These are phyloP conservation scores for Plecotus auritus DNA, from an alignment of 2,113 vertebrate genomes.

Conservation along the genomic window DNA sequence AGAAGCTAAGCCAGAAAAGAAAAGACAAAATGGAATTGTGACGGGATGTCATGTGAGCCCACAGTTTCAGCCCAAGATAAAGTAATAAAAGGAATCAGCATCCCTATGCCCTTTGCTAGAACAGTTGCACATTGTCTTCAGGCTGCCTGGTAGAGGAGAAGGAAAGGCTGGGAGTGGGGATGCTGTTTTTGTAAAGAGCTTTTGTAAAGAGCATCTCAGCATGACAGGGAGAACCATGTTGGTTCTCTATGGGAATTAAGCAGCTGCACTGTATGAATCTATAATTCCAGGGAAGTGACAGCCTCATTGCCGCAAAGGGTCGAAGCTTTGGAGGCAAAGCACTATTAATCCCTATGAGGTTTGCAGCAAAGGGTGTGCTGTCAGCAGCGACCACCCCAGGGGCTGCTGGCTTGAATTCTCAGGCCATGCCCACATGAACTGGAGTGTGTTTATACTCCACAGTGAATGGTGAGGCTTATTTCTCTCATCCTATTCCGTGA, in stretches of 20 bases:
- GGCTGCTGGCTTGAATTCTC: conserved; percentile 15
- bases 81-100: background rate
- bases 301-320: conserved; percentile 17
- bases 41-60: background rate
- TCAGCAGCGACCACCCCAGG: background rate
- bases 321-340: conserved; percentile 16
- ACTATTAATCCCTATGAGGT: conserved; percentile 31
- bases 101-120: background rate
- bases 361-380: background rate
- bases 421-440: background rate
- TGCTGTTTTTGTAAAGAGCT: conserved; percentile 33
- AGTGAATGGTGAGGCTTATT: background rate
- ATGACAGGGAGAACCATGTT: conserved; percentile 19
- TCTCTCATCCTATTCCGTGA: background rate
- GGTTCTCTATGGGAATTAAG: conserved; percentile 51
- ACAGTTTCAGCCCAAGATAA: conserved; percentile 14
- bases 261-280: conserved; percentile 43
- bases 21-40: conserved; percentile 44
- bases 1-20: conserved; percentile 23
- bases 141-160: background rate
- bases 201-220: conserved; percentile 53
- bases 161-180: background rate
- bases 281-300: conserved; percentile 54
- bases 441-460: background rate
- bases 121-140: background rate